Percentiles rank a stretch among this genome's conserved stretches.
Evolutionary conservation across 2,113 vertebrate genomes (phyloP).

Genomic region (Balaeniceps rex): DNA sequence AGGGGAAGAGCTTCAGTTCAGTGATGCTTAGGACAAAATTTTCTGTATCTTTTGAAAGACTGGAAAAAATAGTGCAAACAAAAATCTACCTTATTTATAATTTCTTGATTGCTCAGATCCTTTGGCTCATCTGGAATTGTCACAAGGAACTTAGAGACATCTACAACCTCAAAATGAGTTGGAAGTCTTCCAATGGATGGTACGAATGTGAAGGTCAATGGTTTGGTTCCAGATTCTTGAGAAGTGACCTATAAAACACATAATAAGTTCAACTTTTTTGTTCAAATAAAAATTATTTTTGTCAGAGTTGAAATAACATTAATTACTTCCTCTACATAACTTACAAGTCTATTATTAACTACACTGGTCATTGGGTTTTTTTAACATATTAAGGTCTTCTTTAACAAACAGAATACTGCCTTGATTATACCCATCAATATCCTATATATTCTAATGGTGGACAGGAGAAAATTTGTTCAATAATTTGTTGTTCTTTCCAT

Average conservation of each 20-base stretch:
- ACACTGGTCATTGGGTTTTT: neutral
- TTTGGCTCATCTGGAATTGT: conserved; percentile 65
- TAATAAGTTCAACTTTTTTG: neutral
- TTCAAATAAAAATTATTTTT: neutral
- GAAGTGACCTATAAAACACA: conserved; percentile 64
- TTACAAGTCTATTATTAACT: neutral
- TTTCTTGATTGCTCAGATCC: conserved; percentile 44
- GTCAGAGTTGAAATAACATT: neutral
- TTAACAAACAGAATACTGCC: neutral
- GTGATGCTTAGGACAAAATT: neutral
- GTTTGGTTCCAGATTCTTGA: conserved; percentile 68
- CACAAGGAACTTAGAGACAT: conserved; percentile 67
- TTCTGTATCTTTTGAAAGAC: neutral
- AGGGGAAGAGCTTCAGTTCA: neutral
- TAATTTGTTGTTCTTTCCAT: neutral
- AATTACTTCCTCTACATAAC: neutral
- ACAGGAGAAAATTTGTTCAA: neutral
- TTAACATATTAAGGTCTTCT: neutral
- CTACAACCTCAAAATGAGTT: conserved; percentile 68
- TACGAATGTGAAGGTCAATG: conserved; percentile 82
- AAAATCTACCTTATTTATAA: conserved; percentile 67
- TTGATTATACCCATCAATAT: neutral
- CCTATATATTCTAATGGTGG: neutral
- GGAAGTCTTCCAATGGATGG: conserved; percentile 82
- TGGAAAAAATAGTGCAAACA: neutral